Evolutionary conservation across 2,888 invertebrate species (phyloP), one percentile per base, ranked within the genome.

Genomic region (Papilio gigon): DNA sequence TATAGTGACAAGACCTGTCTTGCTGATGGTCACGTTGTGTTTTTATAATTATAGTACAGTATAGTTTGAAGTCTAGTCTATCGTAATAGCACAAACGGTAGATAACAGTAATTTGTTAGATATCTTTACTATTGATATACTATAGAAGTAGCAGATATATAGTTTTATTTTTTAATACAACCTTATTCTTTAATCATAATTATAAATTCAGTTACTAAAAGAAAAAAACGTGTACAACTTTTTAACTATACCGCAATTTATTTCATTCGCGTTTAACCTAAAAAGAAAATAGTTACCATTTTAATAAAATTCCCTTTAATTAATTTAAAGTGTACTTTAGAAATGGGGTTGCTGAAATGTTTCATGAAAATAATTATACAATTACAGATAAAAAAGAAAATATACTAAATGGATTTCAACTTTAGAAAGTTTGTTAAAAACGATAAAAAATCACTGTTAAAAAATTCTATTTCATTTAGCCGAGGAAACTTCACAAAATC

Each of bases 361-460:
- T 53, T 53, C 50, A 27, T 53, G 22, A 53, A 53, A 27, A 53
- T 25, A 53, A 25, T 5, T 50, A 12, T 20, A 22, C 20, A 47
- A 11, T 11, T 11, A 22, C 22, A 22, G 11, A 5, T n/a, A n/a
- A n/a, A n/a, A n/a, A n/a, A n/a, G n/a, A n/a, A n/a, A n/a, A n/a
- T n/a, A n/a, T n/a, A 3, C 25, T 50, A 12, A 50, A 50, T 8
- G 56, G 56, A n/a, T 27, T 56, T 56, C 5, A 42, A 42, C 42
- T 42, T 42, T 42, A 8, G 17, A 42, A 17, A 42, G 20, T n/a
- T 42, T 17, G 5, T 8, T 20, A 17, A 42, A 42, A 42, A 42
- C 42, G 8, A 6, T 14, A 11, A 9, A 50, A 50, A 50, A 25
- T 20, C 11, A 4, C 25, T 12, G 25, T 50, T 25, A 11, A 8